Conservation (phyloP, 2,797 vertebrate species). For the Trachops cirrhosus region DNA sequence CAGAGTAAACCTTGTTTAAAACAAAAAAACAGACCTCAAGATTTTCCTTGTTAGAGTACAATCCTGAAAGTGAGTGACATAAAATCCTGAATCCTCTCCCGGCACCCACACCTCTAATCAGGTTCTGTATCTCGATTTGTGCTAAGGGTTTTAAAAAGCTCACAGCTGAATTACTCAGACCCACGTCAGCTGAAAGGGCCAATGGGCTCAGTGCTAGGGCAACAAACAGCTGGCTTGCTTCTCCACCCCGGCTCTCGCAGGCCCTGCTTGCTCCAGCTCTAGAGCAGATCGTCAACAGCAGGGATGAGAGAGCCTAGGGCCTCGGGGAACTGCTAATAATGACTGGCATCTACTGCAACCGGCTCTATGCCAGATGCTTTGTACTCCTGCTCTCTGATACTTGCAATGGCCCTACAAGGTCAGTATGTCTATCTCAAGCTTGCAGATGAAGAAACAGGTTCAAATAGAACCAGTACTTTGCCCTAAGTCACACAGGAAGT, state of each 20-base stretch:
- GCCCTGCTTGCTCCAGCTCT: not conserved
- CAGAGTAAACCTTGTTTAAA: slow-evolving; percentile 60
- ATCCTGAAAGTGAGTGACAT: slow-evolving; percentile 36
- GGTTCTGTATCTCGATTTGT: slow-evolving; percentile 62
- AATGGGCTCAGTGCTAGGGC: not conserved
- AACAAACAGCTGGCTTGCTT: not conserved
- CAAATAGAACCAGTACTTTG: not conserved
- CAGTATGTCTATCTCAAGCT: not conserved
- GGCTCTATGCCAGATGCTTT: not conserved
- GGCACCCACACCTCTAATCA: slow-evolving; percentile 53
- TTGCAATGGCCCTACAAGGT: not conserved
- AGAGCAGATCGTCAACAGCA: not conserved
- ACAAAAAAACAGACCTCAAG: slow-evolving; percentile 11
- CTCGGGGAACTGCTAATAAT: not conserved
- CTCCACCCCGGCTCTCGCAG: not conserved
- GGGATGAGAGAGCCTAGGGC: not conserved
- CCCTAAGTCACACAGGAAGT: not conserved
- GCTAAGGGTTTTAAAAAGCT: slow-evolving; percentile 66
- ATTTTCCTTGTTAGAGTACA: slow-evolving; percentile 66
- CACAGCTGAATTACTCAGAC: slow-evolving; percentile 60
- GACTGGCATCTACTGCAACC: not conserved
- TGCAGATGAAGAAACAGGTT: not conserved
- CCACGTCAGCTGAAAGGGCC: slow-evolving; percentile 64
- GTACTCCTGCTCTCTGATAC: not conserved
- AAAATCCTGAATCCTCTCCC: slow-evolving; percentile 29